These are phyloP conservation scores for Dione vanillae DNA, from an alignment of 2,888 invertebrate genomes.

Conservation along the genomic window DNA sequence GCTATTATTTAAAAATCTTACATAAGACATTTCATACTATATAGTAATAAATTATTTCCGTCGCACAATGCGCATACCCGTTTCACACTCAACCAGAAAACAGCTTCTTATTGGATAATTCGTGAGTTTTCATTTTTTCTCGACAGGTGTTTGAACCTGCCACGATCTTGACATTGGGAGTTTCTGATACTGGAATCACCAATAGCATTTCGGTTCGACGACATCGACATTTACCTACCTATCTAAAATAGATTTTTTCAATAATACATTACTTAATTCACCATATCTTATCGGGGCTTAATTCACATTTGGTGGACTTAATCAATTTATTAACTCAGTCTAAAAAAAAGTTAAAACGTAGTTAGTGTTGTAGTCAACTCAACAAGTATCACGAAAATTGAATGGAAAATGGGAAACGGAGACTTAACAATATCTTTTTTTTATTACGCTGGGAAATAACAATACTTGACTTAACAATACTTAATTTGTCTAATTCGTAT, in stretches of 20 bases:
- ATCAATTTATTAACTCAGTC: too few species aligned
- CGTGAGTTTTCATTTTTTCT: conserved; percentile 75
- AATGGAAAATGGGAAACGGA: too few species aligned
- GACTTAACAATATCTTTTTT: too few species aligned
- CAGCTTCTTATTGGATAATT: conserved; percentile 80
- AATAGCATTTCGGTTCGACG: conserved; percentile 56
- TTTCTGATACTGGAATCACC: conserved; percentile 40
- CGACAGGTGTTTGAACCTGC: conserved; percentile 79
- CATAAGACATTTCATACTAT: neutral
- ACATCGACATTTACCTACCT: conserved; percentile 52
- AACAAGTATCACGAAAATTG: too few species aligned
- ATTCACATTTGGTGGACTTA: neutral
- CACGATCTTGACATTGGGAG: conserved; percentile 76
- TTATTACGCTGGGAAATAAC: too few species aligned
- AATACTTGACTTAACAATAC: too few species aligned
- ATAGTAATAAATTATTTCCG: neutral
- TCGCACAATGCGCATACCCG: conserved; percentile 38
- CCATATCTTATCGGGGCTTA: neutral
- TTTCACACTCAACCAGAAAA: conserved; percentile 63
- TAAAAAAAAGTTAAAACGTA: too few species aligned
- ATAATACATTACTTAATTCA: neutral
- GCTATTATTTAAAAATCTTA: too few species aligned
- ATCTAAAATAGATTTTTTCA: neutral
- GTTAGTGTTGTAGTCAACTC: too few species aligned
- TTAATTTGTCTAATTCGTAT: too few species aligned